A percentile compares a stretch with the other conserved stretches of the same genome.
Conservation (phyloP, 2,113 vertebrate species). For the Oreotragus oreotragus region DNA sequence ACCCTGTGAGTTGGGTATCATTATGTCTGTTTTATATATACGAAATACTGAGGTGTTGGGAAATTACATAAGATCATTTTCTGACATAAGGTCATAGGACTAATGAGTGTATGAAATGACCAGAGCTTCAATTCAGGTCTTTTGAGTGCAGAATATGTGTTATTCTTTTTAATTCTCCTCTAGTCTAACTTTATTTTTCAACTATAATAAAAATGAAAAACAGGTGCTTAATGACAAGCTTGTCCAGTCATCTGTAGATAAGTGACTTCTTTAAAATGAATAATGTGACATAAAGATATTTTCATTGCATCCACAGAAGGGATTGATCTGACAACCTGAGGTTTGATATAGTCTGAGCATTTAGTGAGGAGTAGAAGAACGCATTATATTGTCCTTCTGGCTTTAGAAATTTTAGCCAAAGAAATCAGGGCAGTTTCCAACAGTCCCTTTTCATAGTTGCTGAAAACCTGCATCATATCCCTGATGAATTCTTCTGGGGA, state of each 20-base stretch:
- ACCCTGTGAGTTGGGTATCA: background rate
- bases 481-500: background rate
- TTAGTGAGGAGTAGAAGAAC: background rate
- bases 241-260: background rate
- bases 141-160: background rate
- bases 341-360: background rate
- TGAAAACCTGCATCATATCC: background rate
- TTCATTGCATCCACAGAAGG: background rate
- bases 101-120: background rate
- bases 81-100: background rate
- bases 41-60: background rate
- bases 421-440: background rate
- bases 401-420: conserved; percentile 34
- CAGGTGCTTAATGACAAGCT: background rate
- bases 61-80: background rate
- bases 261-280: conserved; percentile 17
- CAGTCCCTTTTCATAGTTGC: background rate
- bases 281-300: conserved; percentile 1
- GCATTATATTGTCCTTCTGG: background rate
- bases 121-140: conserved; percentile 15
- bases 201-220: conserved; percentile 12
- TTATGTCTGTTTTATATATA: background rate
- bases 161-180: background rate
- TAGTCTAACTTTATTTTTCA: conserved; percentile 6
- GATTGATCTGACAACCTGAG: background rate